These are phyloP conservation scores for Mesocricetus auratus DNA, from an alignment of 2,113 vertebrate species.

Conservation along the genomic window DNA sequence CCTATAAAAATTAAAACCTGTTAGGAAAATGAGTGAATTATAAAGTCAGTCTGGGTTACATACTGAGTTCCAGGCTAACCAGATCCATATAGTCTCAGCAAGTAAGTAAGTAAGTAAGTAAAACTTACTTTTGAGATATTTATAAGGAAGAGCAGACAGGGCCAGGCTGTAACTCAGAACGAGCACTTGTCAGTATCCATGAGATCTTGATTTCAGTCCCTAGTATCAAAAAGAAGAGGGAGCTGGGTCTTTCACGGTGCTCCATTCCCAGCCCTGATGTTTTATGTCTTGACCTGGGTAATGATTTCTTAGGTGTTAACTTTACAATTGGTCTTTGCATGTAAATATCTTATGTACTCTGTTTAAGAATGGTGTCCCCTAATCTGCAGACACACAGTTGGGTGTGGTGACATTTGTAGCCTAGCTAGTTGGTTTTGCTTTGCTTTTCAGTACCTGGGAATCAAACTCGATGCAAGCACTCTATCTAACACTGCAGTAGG, in stretches of 20 bases:
- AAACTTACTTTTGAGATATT: not conserved
- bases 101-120: not conserved
- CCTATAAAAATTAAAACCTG: not conserved
- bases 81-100: not conserved
- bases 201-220: not conserved
- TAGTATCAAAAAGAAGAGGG: not conserved
- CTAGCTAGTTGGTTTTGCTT: not conserved
- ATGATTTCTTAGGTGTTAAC: not conserved
- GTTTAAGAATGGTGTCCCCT: not conserved
- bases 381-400: not conserved
- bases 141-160: not conserved
- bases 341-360: not conserved
- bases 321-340: slow-evolving; percentile 7
- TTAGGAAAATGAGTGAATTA: not conserved
- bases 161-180: accelerated
- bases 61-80: not conserved
- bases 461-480: not conserved
- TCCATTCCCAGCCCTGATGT: not conserved
- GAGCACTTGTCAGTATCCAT: accelerated
- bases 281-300: not conserved
- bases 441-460: not conserved
- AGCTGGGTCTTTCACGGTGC: too few species aligned
- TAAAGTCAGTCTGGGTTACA: not conserved
- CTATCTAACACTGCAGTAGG: not conserved
- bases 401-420: too few species aligned